A percentile compares a stretch with the other conserved stretches of the same genome.
Conservation (phyloP, 2,113 vertebrate species). For the Pseudorasbora parva region DNA sequence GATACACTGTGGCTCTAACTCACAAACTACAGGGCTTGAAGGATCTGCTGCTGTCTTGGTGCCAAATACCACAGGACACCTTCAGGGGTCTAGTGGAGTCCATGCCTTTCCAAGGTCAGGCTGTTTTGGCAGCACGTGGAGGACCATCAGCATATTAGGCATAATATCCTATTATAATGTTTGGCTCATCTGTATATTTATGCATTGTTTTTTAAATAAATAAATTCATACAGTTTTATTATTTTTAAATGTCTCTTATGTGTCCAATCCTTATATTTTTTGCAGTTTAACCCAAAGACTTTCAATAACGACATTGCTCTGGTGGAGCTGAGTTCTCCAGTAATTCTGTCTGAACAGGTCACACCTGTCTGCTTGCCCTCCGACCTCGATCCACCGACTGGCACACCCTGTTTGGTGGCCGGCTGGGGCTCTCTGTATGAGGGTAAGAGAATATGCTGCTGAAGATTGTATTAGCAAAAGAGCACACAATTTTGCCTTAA, state of each 20-base stretch:
- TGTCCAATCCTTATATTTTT: slow-evolving; percentile 29
- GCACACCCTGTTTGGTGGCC: slow-evolving; percentile 85
- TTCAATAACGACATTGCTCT: slow-evolving; percentile 92
- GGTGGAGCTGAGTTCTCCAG: slow-evolving; percentile 84
- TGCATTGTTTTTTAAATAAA: background rate
- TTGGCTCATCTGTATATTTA: no score
- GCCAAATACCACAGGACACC: no score
- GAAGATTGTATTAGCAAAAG: slow-evolving; percentile 3
- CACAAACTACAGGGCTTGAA: no score
- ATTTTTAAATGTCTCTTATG: background rate
- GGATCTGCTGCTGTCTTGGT: no score
- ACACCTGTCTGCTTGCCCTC: slow-evolving; percentile 88
- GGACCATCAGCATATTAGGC: no score
- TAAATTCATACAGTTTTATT: no score
- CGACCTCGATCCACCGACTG: slow-evolving; percentile 77
- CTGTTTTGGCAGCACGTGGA: no score
- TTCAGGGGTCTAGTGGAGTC: no score
- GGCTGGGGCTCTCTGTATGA: slow-evolving; percentile 95
- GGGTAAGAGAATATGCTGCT: slow-evolving; percentile 71
- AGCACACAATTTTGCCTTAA: background rate
- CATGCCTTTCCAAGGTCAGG: no score
- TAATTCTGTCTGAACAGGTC: slow-evolving; percentile 68
- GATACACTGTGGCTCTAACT: no score
- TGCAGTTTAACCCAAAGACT: slow-evolving; percentile 91
- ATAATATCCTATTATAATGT: no score